Base-by-base conservation (phyloP, 1,140 invertebrate species). In the Hylaeus volcanicus region DNA sequence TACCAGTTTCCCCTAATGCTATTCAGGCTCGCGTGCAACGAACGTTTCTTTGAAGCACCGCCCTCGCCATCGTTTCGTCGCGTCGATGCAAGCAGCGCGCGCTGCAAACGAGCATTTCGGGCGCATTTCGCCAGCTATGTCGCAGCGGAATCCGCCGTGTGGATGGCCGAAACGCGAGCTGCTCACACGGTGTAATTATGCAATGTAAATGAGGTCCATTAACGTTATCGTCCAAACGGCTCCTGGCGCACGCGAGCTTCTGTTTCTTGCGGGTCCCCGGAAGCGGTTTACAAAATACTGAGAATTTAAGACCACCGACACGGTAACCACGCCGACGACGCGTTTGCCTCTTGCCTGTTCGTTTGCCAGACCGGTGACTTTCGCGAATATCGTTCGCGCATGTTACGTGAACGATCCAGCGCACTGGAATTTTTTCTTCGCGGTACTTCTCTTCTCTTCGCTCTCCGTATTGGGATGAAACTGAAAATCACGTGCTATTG, bases 231-330 rank as follows among this genome's bases (percentile, higher is more conserved):
- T 83, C 48, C 61, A 45, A 74, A 73, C 26, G 86, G 55, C 70
- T 51, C 43, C 39, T 43, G 55, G 63, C 63, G 74, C 70, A 53
- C 71, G 79, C 53, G 43, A 55, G 53, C 69, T 69, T 75, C 64
- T 61, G 75, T 69, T 78, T 79, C 51, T 37, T 73, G 64, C 71
- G 68, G 64, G 76, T 41, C 74, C 26, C 55, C 53, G 79, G 77
- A 70, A 12, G 66, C 48, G 88, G 90, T 91, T 91, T 90, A 89
- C 83, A 82, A 90, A 89, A 85, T 87, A 88, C 80, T 75, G 84
- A 79, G 86, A 86, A 90, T 89, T 89, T 82, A 85, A 88, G 83
- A 77, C 60, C 81, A 60, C 37, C 37, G 9, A 12, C 43, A 41
- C 12, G 41, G 45, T 51, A 66, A 11, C 61, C 48, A 9, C 14